Percentiles rank a stretch among this genome's conserved stretches.
phyloP scores from a whole-genome alignment of 2,888 invertebrate genomes.

The Cryptocheilus praepositus region DNA sequence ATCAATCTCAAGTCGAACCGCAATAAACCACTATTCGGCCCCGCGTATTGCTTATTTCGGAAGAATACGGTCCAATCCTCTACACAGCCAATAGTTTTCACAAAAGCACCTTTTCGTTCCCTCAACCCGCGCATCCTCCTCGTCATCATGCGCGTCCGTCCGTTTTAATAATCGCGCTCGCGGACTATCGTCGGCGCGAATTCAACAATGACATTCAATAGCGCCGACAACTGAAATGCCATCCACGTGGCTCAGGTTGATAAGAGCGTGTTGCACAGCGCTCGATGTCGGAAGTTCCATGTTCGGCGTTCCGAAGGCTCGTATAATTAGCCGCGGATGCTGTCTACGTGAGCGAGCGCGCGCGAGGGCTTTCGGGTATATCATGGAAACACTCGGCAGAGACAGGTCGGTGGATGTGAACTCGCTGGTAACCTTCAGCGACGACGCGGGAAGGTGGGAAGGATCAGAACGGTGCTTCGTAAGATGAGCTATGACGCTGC shows the following conservation, averaged over 20 bases:
- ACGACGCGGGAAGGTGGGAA: constrained; percentile 38
- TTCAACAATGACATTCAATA: no score
- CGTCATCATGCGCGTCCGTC: no score
- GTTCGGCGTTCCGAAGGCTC: constrained; percentile 1
- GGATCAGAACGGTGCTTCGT: constrained; percentile 40
- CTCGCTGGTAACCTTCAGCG: constrained; percentile 36
- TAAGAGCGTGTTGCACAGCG: constrained; percentile 16
- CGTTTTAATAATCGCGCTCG: no score
- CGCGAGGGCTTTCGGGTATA: constrained; percentile 13
- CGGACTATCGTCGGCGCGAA: no score
- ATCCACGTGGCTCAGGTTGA: constrained; percentile 17
- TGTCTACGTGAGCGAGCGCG: neutral
- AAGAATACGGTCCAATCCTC: no score
- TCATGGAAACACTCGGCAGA: constrained; percentile 20
- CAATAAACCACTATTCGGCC: no score
- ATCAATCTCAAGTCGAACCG: no score
- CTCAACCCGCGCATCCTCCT: no score
- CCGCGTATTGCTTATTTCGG: no score
- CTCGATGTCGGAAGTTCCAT: constrained; percentile 15
- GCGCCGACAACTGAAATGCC: no score
- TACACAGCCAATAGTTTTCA: no score
- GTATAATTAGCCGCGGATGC: constrained; percentile 34
- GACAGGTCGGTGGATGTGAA: constrained; percentile 30
- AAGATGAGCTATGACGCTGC: constrained; percentile 59
- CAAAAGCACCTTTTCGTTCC: no score